phyloP scores from a whole-genome alignment of 2,113 vertebrate genomes.

The Dicentrarchus labrax region DNA sequence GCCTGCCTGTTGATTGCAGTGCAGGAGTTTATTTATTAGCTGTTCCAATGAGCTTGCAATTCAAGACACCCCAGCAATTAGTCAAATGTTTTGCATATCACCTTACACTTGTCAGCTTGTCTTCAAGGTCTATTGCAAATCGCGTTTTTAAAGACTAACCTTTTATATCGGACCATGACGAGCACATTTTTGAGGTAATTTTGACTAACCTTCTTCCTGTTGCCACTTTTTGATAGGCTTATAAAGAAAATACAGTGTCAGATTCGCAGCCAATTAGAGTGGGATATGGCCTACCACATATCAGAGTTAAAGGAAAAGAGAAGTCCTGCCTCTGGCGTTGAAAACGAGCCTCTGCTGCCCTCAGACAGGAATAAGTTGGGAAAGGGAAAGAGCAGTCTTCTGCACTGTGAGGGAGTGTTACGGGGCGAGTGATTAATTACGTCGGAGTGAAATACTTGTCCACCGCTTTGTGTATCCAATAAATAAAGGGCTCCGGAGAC shows the following conservation, averaged over 20 bases:
- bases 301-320: conserved; percentile 50
- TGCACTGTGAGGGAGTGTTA: conserved; percentile 61
- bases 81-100: conserved; percentile 78
- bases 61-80: conserved; percentile 74
- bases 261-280: conserved; percentile 78
- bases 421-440: conserved; percentile 83
- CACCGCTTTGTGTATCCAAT: conserved; percentile 74
- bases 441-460: conserved; percentile 70
- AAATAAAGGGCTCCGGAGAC: conserved; percentile 82
- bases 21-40: conserved; percentile 85
- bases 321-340: conserved; percentile 78
- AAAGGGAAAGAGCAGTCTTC: conserved; percentile 57
- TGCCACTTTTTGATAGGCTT: conserved; percentile 68
- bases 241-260: conserved; percentile 63
- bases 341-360: conserved; percentile 69
- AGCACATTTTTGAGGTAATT: conserved; percentile 40
- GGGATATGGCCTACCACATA: conserved; percentile 43
- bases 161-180: conserved; percentile 43
- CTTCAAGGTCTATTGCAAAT: conserved; percentile 66
- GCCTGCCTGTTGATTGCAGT: conserved; percentile 87
- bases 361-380: conserved; percentile 66
- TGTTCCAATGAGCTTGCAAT: conserved; percentile 75
- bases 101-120: conserved; percentile 71
- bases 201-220: conserved; percentile 24
- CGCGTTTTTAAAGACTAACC: conserved; percentile 47